Evolutionary conservation across 1,140 invertebrate genomes (phyloP).

Genomic region (Hirudo medicinalis): DNA sequence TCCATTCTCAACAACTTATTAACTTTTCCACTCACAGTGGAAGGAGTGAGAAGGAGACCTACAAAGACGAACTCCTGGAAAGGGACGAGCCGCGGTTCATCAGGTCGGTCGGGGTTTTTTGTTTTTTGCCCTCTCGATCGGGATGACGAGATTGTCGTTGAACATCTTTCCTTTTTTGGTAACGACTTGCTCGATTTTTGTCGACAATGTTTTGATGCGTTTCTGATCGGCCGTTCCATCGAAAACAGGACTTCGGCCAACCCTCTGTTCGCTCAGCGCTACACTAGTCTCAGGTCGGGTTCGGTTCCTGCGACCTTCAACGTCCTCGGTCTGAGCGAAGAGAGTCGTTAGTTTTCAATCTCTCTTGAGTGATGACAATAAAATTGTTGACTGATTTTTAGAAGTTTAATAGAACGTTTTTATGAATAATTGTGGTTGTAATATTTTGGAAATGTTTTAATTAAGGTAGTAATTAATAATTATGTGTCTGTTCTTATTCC

Average conservation of each 20-base stretch:
- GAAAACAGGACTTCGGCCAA: constrained; percentile 15
- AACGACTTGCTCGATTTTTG: too few species aligned
- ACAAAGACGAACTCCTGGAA: constrained; percentile 49
- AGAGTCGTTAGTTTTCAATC: constrained; percentile 11
- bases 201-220: neutral
- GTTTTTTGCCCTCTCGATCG: neutral
- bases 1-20: neutral
- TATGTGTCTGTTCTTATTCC: too few species aligned
- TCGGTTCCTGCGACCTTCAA: constrained; percentile 18
- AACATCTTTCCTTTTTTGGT: too few species aligned
- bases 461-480: too few species aligned
- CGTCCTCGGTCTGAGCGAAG: constrained; percentile 15
- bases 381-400: too few species aligned
- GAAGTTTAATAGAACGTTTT: too few species aligned
- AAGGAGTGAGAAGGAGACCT: constrained; percentile 70
- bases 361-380: neutral
- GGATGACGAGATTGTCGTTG: neutral
- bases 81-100: constrained; percentile 27
- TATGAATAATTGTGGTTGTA: too few species aligned
- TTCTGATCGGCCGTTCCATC: neutral
- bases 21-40: constrained; percentile 52
- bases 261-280: constrained; percentile 15
- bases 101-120: constrained; percentile 18
- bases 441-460: too few species aligned
- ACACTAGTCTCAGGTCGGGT: constrained; percentile 7